Conservation (phyloP, 2,888 invertebrate species). For the Epirrhoe alternata region DNA sequence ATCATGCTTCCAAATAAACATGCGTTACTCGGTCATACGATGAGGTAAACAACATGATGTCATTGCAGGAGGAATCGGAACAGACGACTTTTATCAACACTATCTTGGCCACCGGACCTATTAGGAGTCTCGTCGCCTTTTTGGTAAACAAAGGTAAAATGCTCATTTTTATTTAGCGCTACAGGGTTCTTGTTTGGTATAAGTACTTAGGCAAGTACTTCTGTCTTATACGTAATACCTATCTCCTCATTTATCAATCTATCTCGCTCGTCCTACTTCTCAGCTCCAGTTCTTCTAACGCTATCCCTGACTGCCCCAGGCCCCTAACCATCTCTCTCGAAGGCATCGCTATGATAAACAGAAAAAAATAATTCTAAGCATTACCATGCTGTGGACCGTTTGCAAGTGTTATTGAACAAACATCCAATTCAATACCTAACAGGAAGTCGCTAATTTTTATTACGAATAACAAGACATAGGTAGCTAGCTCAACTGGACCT, state of each 20-base stretch:
- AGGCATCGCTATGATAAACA: not conserved
- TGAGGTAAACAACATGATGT: constrained; percentile 62
- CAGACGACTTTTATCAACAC: constrained; percentile 89
- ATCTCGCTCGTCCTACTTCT: too few relatives aligned
- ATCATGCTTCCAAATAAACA: constrained; percentile 40
- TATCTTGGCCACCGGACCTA: constrained; percentile 89
- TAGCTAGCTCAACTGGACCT: not conserved
- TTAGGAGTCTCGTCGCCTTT: constrained; percentile 88
- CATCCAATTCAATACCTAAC: constrained; percentile 16
- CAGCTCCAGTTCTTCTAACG: too few relatives aligned
- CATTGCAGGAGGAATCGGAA: constrained; percentile 87
- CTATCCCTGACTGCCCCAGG: too few relatives aligned
- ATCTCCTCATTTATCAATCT: too few relatives aligned
- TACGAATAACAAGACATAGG: constrained; percentile 17
- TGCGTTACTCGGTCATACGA: constrained; percentile 32
- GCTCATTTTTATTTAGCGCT: not conserved
- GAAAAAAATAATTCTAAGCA: not conserved
- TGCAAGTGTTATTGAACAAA: constrained; percentile 14
- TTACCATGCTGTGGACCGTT: not conserved
- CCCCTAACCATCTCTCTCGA: too few relatives aligned
- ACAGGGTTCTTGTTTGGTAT: not conserved
- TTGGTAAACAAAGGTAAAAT: constrained; percentile 84
- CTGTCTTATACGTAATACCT: too few relatives aligned
- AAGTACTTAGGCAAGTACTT: too few relatives aligned
- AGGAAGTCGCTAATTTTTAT: constrained; percentile 33